Conservation (phyloP, 2,797 vertebrate genomes). For the Arnoldichthys spilopterus region DNA sequence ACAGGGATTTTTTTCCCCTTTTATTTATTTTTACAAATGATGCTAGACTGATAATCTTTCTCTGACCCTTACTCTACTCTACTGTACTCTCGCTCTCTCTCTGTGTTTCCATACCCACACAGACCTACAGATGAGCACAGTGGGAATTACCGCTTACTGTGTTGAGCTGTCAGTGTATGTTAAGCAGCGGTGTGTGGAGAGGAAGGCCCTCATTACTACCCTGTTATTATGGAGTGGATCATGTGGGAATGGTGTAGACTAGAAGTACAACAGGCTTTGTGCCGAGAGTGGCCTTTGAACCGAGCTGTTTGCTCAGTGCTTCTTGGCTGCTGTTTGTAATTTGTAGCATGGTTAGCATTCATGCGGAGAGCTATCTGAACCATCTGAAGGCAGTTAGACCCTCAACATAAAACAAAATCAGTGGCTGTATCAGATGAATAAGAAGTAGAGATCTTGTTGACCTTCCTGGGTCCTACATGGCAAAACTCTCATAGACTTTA, state of each 20-base stretch:
- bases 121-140: conserved; percentile 17
- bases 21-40: conserved; percentile 24
- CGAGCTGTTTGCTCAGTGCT: conserved; percentile 34
- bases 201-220: conserved; percentile 39
- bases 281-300: conserved; percentile 43
- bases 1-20: neutral
- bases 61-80: conserved; percentile 14
- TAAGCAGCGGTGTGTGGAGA: conserved; percentile 44
- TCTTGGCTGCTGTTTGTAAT: conserved; percentile 28
- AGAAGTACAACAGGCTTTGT: conserved; percentile 43
- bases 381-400: neutral
- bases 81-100: neutral
- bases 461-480: neutral
- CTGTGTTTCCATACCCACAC: conserved; percentile 3
- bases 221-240: conserved; percentile 51
- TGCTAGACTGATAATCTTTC: neutral
- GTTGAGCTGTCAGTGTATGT: conserved; percentile 48
- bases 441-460: neutral
- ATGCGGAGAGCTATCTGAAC: neutral
- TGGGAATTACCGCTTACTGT: conserved; percentile 40
- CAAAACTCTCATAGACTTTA: neutral
- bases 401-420: neutral
- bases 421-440: neutral
- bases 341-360: conserved; percentile 1
- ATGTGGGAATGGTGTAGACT: conserved; percentile 32